Percentiles rank a stretch among this genome's conserved stretches.
Evolutionary conservation across 2,113 vertebrate genomes (phyloP).

Genomic region (Solenodon paradoxus): DNA sequence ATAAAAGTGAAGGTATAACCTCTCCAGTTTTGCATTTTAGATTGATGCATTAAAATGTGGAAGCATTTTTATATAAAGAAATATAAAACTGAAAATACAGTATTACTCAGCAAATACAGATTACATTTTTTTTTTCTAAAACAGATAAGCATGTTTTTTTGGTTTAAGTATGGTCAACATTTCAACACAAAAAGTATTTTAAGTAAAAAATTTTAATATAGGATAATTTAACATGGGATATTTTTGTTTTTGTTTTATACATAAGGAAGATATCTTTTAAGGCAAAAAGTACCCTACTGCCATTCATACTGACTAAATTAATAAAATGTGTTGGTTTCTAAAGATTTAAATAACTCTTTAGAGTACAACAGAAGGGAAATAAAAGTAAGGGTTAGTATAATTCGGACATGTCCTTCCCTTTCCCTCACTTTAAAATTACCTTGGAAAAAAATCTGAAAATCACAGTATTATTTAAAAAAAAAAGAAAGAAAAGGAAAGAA

Average conservation of each 20-base stretch:
- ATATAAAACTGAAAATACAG: not conserved
- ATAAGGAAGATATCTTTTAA: not conserved
- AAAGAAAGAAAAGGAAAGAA: too few relatives aligned
- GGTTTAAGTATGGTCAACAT: not conserved
- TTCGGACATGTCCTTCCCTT: not conserved
- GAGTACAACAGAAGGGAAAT: not conserved
- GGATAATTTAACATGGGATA: not conserved
- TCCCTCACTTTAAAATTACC: not conserved
- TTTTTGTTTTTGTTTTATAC: too few relatives aligned
- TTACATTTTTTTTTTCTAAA: not conserved
- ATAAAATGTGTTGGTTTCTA: not conserved
- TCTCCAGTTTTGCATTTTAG: not conserved
- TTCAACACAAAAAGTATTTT: not conserved
- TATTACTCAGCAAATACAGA: not conserved
- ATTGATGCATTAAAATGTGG: not conserved
- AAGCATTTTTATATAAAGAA: not conserved
- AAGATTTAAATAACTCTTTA: not conserved
- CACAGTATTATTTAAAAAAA: not conserved
- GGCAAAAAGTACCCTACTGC: not conserved
- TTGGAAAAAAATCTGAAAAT: constrained; percentile 6
- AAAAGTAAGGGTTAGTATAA: not conserved
- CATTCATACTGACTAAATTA: not conserved
- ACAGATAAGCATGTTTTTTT: not conserved
- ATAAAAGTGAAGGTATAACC: not conserved
- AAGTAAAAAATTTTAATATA: constrained; percentile 5